phyloP scores from a whole-genome alignment of 2,113 vertebrate genomes.

The Phocoena sinus region DNA sequence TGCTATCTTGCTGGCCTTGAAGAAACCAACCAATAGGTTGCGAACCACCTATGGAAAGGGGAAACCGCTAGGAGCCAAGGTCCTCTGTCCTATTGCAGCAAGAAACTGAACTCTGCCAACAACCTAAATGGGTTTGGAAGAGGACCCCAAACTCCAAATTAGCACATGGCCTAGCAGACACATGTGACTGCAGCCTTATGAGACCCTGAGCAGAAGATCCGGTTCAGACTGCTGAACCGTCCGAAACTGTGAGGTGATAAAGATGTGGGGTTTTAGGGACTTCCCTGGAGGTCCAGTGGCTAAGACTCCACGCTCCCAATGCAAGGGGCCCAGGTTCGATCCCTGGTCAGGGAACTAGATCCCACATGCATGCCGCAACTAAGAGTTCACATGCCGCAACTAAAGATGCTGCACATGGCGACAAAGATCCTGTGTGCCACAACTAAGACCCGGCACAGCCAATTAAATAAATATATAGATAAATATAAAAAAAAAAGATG shows the following conservation, averaged over 20 bases:
- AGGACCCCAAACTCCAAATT: neutral
- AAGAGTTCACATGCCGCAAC: too few species aligned
- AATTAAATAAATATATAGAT: too few species aligned
- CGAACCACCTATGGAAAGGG: neutral
- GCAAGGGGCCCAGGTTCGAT: too few species aligned
- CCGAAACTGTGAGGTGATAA: neutral
- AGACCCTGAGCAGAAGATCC: neutral
- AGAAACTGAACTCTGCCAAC: neutral
- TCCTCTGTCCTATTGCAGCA: neutral
- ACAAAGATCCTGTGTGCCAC: too few species aligned
- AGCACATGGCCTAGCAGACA: neutral
- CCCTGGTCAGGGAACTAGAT: too few species aligned
- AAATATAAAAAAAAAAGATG: neutral
- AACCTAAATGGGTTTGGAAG: neutral
- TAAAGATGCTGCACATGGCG: too few species aligned
- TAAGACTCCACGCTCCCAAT: too few species aligned
- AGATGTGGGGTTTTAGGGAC: neutral
- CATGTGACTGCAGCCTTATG: neutral
- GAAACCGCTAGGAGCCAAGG: neutral
- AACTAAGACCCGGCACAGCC: too few species aligned
- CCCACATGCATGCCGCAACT: too few species aligned
- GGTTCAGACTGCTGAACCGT: neutral
- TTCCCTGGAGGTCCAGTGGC: too few species aligned
- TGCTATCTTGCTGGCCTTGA: neutral
- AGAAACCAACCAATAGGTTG: neutral